Percentiles rank a stretch among this genome's conserved stretches.
Conservation (phyloP, 2,113 vertebrate species). For the Gymnarchus niloticus region DNA sequence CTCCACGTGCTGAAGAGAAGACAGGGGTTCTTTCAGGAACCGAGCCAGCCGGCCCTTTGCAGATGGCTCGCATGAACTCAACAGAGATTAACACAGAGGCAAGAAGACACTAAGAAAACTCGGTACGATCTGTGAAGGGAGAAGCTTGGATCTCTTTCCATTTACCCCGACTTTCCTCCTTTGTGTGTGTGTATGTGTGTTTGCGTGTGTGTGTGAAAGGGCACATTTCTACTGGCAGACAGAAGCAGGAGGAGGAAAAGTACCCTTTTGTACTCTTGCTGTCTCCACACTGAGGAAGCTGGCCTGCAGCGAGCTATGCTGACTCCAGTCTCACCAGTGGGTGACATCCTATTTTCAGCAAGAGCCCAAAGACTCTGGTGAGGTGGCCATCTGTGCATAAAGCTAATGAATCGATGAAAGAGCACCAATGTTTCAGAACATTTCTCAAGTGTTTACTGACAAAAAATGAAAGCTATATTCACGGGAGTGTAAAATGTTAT, state of each 20-base stretch:
- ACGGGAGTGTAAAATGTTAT: background rate
- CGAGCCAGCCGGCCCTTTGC: background rate
- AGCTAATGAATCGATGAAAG: background rate
- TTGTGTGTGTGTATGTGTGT: background rate
- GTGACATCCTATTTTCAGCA: background rate
- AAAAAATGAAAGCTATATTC: slow-evolving; percentile 13
- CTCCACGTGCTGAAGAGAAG: background rate
- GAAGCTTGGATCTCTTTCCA: background rate
- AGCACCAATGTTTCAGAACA: background rate
- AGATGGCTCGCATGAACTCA: background rate
- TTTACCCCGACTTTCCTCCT: background rate
- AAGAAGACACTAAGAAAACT: background rate
- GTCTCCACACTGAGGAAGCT: background rate
- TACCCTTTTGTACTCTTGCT: background rate
- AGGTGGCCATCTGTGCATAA: background rate
- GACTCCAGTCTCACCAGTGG: background rate
- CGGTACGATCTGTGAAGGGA: background rate
- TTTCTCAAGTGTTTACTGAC: background rate
- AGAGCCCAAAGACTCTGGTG: background rate
- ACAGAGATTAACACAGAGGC: background rate
- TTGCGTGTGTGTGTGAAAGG: slow-evolving; percentile 3
- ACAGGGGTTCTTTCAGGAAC: background rate
- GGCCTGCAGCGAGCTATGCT: background rate
- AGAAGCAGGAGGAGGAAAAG: background rate
- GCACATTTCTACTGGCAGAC: background rate